Percentiles rank a stretch among this genome's conserved stretches.
Conservation (phyloP, 2,888 invertebrate genomes). For the Dasysyrphus albostriatus region DNA sequence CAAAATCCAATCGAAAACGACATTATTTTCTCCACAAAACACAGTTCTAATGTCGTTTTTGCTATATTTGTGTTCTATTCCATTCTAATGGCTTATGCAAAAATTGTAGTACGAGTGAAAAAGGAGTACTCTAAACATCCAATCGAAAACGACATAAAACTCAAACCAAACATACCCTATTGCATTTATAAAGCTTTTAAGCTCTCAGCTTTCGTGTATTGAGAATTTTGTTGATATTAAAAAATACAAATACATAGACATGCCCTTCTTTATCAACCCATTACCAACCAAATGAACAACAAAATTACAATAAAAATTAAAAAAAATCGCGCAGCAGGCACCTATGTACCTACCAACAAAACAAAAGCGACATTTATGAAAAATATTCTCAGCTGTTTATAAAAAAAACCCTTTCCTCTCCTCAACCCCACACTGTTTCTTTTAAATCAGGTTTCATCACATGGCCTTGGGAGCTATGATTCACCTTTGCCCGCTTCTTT, state of each 20-base stretch:
- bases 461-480: slow-evolving; percentile 10
- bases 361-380: slow-evolving; percentile 17
- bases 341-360: background rate
- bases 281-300: slow-evolving; percentile 17
- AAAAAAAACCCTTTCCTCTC: background rate
- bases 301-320: slow-evolving; percentile 44
- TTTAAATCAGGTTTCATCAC: slow-evolving; percentile 6
- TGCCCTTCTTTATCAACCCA: slow-evolving; percentile 40
- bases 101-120: too few species aligned
- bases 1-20: too few species aligned
- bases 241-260: slow-evolving; percentile 6
- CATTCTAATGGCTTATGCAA: too few species aligned
- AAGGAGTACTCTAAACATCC: too few species aligned
- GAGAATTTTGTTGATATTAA: background rate
- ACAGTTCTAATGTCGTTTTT: too few species aligned
- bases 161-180: slow-evolving; percentile 23
- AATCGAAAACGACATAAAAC: too few species aligned
- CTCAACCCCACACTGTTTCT: background rate
- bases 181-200: slow-evolving; percentile 1
- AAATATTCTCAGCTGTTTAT: background rate
- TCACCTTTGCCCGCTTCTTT: slow-evolving; percentile 4
- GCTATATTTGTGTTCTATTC: too few species aligned
- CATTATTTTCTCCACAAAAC: too few species aligned
- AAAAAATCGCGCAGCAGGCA: background rate
- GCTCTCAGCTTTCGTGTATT: background rate